Percentiles rank a stretch among this genome's conserved stretches.
These are phyloP conservation scores for Prochilodus magdalenae DNA, from an alignment of 2,113 vertebrate species.

Conservation along the genomic window DNA sequence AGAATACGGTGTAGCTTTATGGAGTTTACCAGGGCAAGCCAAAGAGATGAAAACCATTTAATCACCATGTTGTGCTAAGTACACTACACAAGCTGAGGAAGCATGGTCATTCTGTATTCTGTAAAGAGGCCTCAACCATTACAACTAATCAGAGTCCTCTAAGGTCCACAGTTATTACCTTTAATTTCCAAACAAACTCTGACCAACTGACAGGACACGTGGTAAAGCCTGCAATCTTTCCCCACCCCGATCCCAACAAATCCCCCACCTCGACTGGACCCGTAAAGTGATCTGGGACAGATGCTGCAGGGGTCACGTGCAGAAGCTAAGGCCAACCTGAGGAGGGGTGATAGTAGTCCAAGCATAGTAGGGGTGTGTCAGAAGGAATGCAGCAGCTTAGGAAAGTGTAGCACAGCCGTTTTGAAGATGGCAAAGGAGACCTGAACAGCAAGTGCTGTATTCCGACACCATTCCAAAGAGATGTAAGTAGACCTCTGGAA, in stretches of 20 bases:
- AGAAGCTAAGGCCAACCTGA: slow-evolving; percentile 19
- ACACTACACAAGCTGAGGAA: no score
- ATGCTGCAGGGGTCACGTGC: slow-evolving; percentile 34
- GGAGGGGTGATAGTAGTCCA: background rate
- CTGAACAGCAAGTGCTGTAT: background rate
- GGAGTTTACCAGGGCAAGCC: no score
- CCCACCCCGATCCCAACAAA: slow-evolving; percentile 19
- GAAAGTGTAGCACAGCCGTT: background rate
- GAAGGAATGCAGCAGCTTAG: slow-evolving; percentile 1
- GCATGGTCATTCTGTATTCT: no score
- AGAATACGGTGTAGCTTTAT: no score
- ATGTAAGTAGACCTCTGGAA: slow-evolving; percentile 6
- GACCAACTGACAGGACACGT: no score
- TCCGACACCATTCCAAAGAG: slow-evolving; percentile 5
- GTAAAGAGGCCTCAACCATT: no score
- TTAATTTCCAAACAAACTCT: background rate
- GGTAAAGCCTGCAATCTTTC: background rate
- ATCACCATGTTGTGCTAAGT: no score
- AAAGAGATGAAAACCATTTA: no score
- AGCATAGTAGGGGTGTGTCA: background rate
- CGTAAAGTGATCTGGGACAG: slow-evolving; percentile 36
- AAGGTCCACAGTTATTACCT: background rate
- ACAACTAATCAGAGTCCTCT: background rate
- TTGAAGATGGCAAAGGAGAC: background rate
- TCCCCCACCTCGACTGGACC: slow-evolving; percentile 6